Evolutionary conservation across 2,113 vertebrate genomes (phyloP).

Genomic region (Tachuris rubrigastra): DNA sequence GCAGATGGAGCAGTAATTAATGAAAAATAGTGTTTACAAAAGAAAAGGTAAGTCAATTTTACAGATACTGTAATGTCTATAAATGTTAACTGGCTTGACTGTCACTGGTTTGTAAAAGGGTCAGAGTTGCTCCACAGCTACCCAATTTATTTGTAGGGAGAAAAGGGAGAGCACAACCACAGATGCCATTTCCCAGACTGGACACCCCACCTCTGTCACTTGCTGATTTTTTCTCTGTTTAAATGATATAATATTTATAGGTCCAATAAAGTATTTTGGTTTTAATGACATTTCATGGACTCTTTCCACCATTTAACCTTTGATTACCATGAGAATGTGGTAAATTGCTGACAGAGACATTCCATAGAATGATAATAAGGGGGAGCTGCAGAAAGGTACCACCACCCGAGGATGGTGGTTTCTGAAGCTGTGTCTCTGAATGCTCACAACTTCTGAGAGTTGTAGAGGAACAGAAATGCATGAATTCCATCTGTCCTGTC

Average conservation of each 20-base stretch:
- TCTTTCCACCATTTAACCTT: neutral
- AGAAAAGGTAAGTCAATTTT: conserved; percentile 32
- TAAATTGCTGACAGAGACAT: neutral
- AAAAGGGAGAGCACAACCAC: neutral
- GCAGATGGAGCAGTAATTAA: conserved; percentile 61
- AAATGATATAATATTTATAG: neutral
- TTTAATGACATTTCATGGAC: neutral
- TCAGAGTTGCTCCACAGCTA: neutral
- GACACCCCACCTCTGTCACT: neutral
- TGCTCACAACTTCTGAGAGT: neutral
- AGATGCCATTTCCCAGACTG: neutral
- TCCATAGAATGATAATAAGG: neutral
- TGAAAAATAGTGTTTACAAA: conserved; percentile 46
- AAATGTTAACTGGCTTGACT: neutral
- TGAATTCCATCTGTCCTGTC: neutral
- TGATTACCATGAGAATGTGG: neutral
- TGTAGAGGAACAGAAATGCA: neutral
- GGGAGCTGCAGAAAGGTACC: neutral
- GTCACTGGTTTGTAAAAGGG: neutral
- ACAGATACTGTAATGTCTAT: neutral
- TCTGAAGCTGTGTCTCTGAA: neutral
- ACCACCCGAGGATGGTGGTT: rapidly evolving
- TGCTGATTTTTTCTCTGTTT: neutral
- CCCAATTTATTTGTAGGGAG: neutral
- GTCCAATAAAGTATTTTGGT: neutral